phyloP scores from a whole-genome alignment of 2,888 invertebrate species.

The Drosophila paracracens region DNA sequence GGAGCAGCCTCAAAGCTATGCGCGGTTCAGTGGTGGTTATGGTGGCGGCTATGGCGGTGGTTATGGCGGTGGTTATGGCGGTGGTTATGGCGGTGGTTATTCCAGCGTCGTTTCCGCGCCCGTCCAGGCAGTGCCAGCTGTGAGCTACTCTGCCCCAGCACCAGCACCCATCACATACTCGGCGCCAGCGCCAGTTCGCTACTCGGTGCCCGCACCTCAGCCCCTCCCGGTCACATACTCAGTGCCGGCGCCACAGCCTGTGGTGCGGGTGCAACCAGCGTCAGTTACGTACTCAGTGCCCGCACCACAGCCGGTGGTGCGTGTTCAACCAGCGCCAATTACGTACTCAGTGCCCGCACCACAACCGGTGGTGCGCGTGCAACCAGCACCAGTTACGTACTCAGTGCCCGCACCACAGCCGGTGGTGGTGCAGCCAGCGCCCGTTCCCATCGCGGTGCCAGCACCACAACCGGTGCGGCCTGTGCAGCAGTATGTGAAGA shows the following conservation, averaged over 20 bases:
- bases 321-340: slow-evolving; percentile 36
- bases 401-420: slow-evolving; percentile 31
- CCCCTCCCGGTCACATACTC: slow-evolving; percentile 24
- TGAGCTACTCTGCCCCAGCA: slow-evolving; percentile 42
- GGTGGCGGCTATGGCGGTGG: slow-evolving; percentile 45
- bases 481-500: slow-evolving; percentile 72
- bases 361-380: neutral
- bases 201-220: slow-evolving; percentile 44
- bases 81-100: slow-evolving; percentile 48
- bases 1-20: slow-evolving; percentile 65
- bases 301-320: slow-evolving; percentile 41
- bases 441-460: slow-evolving; percentile 20
- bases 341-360: slow-evolving; percentile 34
- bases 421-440: slow-evolving; percentile 2
- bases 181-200: slow-evolving; percentile 46
- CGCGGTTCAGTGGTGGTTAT: slow-evolving; percentile 44
- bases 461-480: slow-evolving; percentile 27
- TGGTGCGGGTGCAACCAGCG: neutral
- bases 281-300: slow-evolving; percentile 27
- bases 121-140: slow-evolving; percentile 37
- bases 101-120: slow-evolving; percentile 42
- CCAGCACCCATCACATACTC: slow-evolving; percentile 44
- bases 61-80: slow-evolving; percentile 44
- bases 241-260: slow-evolving; percentile 28
- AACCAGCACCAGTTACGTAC: neutral